A percentile compares a stretch with the other conserved stretches of the same genome.
These are phyloP conservation scores for Odontesthes bonariensis DNA, from an alignment of 2,113 vertebrate genomes.

Conservation along the genomic window DNA sequence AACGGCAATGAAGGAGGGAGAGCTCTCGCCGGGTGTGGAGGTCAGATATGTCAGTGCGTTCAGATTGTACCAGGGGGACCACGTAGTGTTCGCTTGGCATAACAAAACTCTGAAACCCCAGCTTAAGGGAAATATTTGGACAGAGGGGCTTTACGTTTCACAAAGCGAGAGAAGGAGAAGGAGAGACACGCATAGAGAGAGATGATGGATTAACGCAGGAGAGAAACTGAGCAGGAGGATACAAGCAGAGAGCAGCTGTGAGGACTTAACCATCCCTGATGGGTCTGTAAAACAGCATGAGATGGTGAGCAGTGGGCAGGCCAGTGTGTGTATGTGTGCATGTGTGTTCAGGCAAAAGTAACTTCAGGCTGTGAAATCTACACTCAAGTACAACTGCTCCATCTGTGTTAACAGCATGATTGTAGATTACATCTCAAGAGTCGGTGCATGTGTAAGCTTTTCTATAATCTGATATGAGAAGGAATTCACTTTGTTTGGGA, in stretches of 20 bases:
- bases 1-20: slow-evolving; percentile 27
- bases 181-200: slow-evolving; percentile 67
- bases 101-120: slow-evolving; percentile 85
- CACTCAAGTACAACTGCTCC: slow-evolving; percentile 13
- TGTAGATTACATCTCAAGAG: slow-evolving; percentile 43
- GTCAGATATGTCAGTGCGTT: slow-evolving; percentile 74
- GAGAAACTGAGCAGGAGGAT: slow-evolving; percentile 66
- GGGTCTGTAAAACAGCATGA: slow-evolving; percentile 67
- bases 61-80: slow-evolving; percentile 78
- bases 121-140: slow-evolving; percentile 87
- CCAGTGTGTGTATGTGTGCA: slow-evolving; percentile 29
- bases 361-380: slow-evolving; percentile 28
- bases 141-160: slow-evolving; percentile 79
- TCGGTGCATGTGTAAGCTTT: slow-evolving; percentile 19
- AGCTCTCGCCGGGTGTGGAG: slow-evolving; percentile 41
- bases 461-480: slow-evolving; percentile 33
- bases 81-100: slow-evolving; percentile 75
- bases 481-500: slow-evolving; percentile 46
- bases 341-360: slow-evolving; percentile 4
- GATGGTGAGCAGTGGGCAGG: slow-evolving; percentile 35
- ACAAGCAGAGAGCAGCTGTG: slow-evolving; percentile 75
- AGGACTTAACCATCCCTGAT: slow-evolving; percentile 67
- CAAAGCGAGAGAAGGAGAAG: slow-evolving; percentile 58
- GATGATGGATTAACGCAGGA: slow-evolving; percentile 74
- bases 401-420: slow-evolving; percentile 21